Evolutionary conservation across 2,888 invertebrate genomes (phyloP).

Genomic region (Abrostola triplasia): DNA sequence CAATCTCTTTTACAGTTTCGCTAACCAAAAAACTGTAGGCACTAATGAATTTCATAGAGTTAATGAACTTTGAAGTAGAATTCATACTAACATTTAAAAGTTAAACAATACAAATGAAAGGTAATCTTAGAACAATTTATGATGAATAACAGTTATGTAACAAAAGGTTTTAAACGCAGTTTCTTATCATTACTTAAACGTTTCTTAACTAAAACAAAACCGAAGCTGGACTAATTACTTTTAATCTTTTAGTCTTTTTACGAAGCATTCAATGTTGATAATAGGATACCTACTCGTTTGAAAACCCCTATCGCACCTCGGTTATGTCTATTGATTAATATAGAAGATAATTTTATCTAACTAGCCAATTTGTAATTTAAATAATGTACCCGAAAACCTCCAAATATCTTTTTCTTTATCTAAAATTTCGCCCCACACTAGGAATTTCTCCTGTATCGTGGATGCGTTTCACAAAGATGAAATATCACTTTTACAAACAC

Average conservation of each 20-base stretch:
- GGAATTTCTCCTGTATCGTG: no score
- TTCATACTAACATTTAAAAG: background rate
- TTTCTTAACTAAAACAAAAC: slow-evolving; percentile 1
- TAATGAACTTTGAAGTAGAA: background rate
- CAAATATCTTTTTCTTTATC: no score
- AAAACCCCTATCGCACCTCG: background rate
- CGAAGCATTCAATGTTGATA: background rate
- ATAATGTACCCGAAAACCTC: no score
- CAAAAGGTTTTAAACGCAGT: slow-evolving; percentile 7
- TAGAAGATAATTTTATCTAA: background rate
- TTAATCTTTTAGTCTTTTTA: background rate
- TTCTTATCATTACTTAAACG: slow-evolving; percentile 5
- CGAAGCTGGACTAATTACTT: background rate
- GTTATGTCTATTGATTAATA: background rate
- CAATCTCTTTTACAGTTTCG: background rate
- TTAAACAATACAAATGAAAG: slow-evolving; percentile 20
- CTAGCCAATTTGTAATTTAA: background rate
- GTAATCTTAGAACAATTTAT: slow-evolving; percentile 10
- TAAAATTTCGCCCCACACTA: no score
- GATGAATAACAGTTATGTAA: slow-evolving; percentile 33
- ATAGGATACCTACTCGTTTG: background rate
- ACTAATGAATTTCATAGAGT: background rate
- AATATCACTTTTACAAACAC: no score
- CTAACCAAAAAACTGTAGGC: background rate
- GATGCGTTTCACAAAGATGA: no score